These are phyloP conservation scores for Amaurobius ferox DNA, from an alignment of 2,888 invertebrate species.

Conservation along the genomic window DNA sequence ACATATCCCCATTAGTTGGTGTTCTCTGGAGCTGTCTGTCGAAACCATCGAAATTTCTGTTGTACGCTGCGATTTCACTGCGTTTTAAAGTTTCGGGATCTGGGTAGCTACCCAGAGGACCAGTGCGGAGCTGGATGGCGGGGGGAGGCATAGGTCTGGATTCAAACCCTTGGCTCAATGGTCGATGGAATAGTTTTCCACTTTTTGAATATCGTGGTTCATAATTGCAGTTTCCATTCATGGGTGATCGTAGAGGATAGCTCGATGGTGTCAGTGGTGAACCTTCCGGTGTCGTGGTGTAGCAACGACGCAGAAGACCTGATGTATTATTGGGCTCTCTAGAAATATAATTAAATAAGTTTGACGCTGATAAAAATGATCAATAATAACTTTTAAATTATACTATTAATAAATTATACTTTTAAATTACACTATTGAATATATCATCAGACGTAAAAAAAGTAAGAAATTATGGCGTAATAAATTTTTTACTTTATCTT, in stretches of 20 bases:
- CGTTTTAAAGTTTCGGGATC: slow-evolving; percentile 47
- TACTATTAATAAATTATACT: too few relatives aligned
- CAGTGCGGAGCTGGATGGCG: slow-evolving; percentile 48
- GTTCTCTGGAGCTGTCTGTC: slow-evolving; percentile 28
- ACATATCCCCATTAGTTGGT: slow-evolving; percentile 24
- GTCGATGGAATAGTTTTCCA: slow-evolving; percentile 37
- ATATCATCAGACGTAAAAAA: too few relatives aligned
- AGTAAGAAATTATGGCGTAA: too few relatives aligned
- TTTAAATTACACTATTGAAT: too few relatives aligned
- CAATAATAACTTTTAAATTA: too few relatives aligned
- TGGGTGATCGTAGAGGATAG: slow-evolving; percentile 4
- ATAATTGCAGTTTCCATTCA: slow-evolving; percentile 17
- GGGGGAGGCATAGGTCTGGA: slow-evolving; percentile 45
- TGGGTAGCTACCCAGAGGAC: slow-evolving; percentile 51
- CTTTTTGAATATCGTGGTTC: slow-evolving; percentile 63
- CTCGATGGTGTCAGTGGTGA: neutral
- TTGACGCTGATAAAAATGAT: too few relatives aligned
- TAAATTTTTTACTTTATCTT: too few relatives aligned
- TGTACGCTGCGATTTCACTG: slow-evolving; percentile 9
- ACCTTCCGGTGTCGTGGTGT: slow-evolving; percentile 29
- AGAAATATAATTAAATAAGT: neutral
- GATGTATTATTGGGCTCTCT: slow-evolving; percentile 37
- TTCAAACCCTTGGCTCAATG: slow-evolving; percentile 30
- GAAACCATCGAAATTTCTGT: neutral
- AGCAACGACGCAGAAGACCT: slow-evolving; percentile 33